Conservation (phyloP, 2,797 vertebrate species). For the Platyrinchus mystaceus region DNA sequence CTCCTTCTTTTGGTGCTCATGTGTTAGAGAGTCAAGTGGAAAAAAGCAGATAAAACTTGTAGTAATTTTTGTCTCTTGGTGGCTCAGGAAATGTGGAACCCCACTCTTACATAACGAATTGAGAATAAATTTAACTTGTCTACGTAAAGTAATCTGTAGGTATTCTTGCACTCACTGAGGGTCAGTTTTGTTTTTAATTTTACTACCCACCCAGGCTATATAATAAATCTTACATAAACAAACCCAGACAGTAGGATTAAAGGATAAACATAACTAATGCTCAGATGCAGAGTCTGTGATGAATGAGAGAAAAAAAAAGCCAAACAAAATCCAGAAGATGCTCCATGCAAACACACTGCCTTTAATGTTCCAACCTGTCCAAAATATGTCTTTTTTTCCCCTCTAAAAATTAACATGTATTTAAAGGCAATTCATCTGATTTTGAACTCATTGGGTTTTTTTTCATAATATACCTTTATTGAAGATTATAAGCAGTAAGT, state of each 20-base stretch:
- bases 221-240: constrained; percentile 53
- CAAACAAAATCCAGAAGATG: neutral
- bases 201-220: neutral
- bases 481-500: neutral
- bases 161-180: neutral
- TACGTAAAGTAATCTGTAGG: neutral
- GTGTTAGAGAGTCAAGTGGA: neutral
- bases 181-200: constrained; percentile 47
- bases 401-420: neutral
- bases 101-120: neutral
- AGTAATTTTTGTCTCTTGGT: neutral
- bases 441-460: neutral
- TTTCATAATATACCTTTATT: neutral
- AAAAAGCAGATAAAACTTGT: neutral
- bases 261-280: constrained; percentile 59
- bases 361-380: neutral
- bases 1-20: neutral
- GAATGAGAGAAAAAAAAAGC: neutral
- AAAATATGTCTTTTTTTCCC: neutral
- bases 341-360: neutral
- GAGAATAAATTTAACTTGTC: neutral
- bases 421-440: neutral
- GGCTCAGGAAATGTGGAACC: neutral
- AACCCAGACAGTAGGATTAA: constrained; percentile 54
- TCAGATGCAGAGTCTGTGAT: neutral